Base-by-base conservation (phyloP, 2,888 invertebrate genomes). In the Lypha dubia region DNA sequence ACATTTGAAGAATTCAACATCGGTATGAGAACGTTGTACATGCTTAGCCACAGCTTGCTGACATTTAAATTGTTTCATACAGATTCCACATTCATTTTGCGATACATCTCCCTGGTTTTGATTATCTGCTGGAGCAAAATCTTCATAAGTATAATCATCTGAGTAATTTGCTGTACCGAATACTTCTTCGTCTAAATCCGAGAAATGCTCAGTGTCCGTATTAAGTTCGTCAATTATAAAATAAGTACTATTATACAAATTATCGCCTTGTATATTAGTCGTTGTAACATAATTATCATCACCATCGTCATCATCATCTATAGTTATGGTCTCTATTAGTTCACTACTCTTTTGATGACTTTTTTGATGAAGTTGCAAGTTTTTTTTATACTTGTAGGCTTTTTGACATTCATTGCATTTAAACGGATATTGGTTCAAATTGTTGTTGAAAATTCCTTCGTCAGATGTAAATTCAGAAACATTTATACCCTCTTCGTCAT, bases 161-260 rank as follows among this genome's bases (percentile, higher is more conserved):
- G 58, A 28, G 28, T 60, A 60, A 60, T 49, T 35, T 20, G 15
- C 32, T 20, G 46, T 17, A 2, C 5, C 8, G 38, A 51, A 49
- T 41, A 41, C 38, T 11, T 65, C 56, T 15, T 53, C 35, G 2
- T 49, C 63, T 6, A 56, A 32, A 46, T 71, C 17, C 0, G 44
- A 60, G 22, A 17, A 17, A 15, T 58, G 15, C 28, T 77, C 79
- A 8, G 41, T 11, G n/a, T 79, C 79, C n/a, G 79, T 65, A 58
- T 73, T 73, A 17, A 79, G 73, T 67, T 79, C 79, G 65, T 79
- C 73, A 58, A 79, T 79, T 49, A 79, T 79, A 49, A 79, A 79
- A 41, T 73, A 79, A n/a, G 73, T 79, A 20, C 41, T 62, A 20
- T 46, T 70, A 15, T 60, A 22, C 24, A 35, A 49, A 49, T 68